These are phyloP conservation scores for Pyrgilauda ruficollis DNA, from an alignment of 2,113 vertebrate genomes.

Conservation along the genomic window DNA sequence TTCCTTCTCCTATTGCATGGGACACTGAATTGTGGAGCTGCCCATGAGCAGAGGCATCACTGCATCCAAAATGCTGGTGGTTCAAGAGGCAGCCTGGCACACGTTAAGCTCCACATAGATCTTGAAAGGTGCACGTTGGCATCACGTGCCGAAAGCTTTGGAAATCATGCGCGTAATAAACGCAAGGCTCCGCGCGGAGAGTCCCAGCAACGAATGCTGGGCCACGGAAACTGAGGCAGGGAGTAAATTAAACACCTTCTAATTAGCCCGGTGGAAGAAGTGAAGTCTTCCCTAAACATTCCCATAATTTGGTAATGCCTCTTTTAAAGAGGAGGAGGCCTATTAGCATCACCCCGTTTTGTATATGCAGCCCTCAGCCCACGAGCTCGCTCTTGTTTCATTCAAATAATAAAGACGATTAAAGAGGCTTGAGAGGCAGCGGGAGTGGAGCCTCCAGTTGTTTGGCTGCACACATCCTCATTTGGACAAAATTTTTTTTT, in stretches of 20 bases:
- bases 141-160: constrained; percentile 16
- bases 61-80: neutral
- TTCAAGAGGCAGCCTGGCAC: neutral
- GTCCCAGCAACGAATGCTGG: neutral
- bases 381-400: constrained; percentile 43
- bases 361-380: constrained; percentile 31
- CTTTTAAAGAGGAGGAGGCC: constrained; percentile 25
- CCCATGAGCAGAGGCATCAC: neutral
- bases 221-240: constrained; percentile 35
- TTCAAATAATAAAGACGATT: constrained; percentile 21
- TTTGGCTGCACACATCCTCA: constrained; percentile 50
- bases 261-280: constrained; percentile 31
- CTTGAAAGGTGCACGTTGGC: constrained; percentile 21
- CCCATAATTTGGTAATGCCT: constrained; percentile 42
- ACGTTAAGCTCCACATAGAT: neutral
- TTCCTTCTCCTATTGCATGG: constrained; percentile 15
- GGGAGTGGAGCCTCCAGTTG: constrained; percentile 54
- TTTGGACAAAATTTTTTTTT: constrained; percentile 12
- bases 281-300: constrained; percentile 42
- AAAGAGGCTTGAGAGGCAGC: constrained; percentile 22
- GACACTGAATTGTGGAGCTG: constrained; percentile 41
- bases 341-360: constrained; percentile 29
- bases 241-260: constrained; percentile 28
- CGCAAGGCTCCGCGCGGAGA: neutral
- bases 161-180: constrained; percentile 20